phyloP scores from a whole-genome alignment of 2,113 vertebrate species.

The Buteo buteo region DNA sequence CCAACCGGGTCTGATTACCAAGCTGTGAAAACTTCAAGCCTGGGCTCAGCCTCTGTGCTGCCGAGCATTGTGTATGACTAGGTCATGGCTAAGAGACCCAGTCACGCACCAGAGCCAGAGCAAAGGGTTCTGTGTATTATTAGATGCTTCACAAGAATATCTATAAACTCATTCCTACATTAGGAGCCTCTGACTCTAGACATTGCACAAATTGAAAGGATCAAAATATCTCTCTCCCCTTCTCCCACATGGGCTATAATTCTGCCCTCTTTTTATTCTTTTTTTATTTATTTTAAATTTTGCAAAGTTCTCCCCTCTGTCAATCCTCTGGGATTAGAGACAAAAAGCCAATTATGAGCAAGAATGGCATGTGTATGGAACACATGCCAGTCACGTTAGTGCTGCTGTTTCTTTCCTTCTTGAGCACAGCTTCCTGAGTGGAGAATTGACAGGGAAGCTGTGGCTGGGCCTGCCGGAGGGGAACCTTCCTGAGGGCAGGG shows the following conservation, averaged over 20 bases:
- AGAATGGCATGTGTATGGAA: neutral
- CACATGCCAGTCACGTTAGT: neutral
- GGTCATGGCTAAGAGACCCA: neutral
- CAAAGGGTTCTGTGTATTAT: neutral
- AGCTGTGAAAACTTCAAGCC: neutral
- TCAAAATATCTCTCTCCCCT: neutral
- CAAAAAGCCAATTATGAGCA: neutral
- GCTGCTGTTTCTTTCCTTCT: neutral
- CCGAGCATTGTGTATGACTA: accelerated
- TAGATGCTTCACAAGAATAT: neutral
- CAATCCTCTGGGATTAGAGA: neutral
- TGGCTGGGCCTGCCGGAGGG: neutral
- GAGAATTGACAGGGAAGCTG: neutral
- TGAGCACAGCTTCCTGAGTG: neutral
- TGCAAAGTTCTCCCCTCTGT: neutral
- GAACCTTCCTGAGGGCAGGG: neutral
- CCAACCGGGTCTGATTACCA: neutral
- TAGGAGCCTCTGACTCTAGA: neutral
- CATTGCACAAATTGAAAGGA: neutral
- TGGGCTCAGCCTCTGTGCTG: neutral
- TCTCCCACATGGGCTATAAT: neutral
- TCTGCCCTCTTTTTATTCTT: neutral
- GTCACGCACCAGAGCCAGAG: neutral
- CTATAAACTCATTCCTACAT: neutral
- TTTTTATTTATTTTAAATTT: neutral